A percentile compares a stretch with the other conserved stretches of the same genome.
phyloP scores from a whole-genome alignment of 2,113 vertebrate genomes.

The Lepidothrix coronata region DNA sequence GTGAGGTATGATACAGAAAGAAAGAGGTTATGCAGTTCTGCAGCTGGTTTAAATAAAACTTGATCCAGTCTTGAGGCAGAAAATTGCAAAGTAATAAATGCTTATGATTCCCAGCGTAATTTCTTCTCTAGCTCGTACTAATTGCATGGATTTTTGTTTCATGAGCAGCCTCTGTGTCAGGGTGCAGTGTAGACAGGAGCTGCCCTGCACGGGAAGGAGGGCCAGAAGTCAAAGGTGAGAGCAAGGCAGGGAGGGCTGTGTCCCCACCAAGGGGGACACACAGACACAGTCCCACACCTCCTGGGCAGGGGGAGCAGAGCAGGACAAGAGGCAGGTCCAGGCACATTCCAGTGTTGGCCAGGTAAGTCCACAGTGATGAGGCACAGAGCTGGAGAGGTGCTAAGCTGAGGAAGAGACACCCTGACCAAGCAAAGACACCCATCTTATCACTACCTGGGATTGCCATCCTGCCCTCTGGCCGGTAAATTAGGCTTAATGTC shows the following conservation, averaged over 20 bases:
- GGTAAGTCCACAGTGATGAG: accelerated
- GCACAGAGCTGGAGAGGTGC: background rate
- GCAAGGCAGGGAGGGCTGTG: background rate
- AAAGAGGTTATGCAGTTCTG: background rate
- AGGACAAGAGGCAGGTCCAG: background rate
- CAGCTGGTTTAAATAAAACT: background rate
- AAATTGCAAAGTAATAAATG: background rate
- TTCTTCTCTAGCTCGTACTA: background rate
- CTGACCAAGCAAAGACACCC: background rate
- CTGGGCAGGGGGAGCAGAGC: background rate
- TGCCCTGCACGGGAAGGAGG: background rate
- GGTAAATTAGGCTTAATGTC: background rate
- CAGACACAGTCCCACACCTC: background rate
- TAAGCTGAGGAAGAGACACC: background rate
- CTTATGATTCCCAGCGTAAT: background rate
- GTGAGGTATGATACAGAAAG: background rate
- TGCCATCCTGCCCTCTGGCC: background rate
- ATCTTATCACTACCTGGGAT: background rate
- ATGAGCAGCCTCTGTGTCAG: background rate
- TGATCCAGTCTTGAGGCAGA: background rate
- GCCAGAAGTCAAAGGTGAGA: too few relatives aligned
- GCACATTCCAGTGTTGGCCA: background rate
- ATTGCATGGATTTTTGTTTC: background rate
- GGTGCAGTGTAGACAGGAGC: background rate
- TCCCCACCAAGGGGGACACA: background rate